Base-by-base conservation (phyloP, 2,797 vertebrate genomes). In the Adelosebastes latens region DNA sequence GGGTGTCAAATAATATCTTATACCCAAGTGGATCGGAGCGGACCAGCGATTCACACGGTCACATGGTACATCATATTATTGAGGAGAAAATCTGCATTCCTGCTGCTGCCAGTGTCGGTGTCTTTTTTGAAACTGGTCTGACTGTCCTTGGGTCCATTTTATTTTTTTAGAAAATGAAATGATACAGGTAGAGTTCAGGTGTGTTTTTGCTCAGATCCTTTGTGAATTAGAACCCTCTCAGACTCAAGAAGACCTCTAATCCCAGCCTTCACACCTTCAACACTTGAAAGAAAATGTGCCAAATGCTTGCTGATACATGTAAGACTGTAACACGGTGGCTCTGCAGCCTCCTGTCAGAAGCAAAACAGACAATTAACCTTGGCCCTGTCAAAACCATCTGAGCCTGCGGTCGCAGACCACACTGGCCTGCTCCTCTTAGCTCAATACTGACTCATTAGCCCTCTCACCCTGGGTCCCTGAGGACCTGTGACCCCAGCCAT, bases 401-500 rank as follows among this genome's bases (percentile, higher is more conserved):
- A 80, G 77, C 59, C 75, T 32, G 39, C 4, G n/a, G 58, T 64
- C 72, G 60, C 55, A 68, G 87, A 76, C 80, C 81, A 53, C 81
- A 83, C 80, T 9, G 56, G 66, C 69, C 84, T 27, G 64, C 75
- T 84, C 80, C 77, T 84, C 66, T 74, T 46, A 74, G 86, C 85
- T 87, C 75, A 77, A 80, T 66, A 75, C 85, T 58, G 87, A 82
- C 81, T 90, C 87, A 93, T 91, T 79, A 89, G 86, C 74, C 87
- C 76, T 83, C 77, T 92, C 85, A 73, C 85, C 84, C 83, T 8
- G 49, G 60, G 80, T 81, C 86, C 83, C 86, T 14, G n/a, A 81
- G 78, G 92, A 93, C 88, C 87, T 83, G 73, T 91, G 89, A 93
- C 91, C 91, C 82, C 14, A 3, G 67, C 86, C 79, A 83, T 92